Conservation (phyloP, 2,113 vertebrate species). For the Panthera leo region DNA sequence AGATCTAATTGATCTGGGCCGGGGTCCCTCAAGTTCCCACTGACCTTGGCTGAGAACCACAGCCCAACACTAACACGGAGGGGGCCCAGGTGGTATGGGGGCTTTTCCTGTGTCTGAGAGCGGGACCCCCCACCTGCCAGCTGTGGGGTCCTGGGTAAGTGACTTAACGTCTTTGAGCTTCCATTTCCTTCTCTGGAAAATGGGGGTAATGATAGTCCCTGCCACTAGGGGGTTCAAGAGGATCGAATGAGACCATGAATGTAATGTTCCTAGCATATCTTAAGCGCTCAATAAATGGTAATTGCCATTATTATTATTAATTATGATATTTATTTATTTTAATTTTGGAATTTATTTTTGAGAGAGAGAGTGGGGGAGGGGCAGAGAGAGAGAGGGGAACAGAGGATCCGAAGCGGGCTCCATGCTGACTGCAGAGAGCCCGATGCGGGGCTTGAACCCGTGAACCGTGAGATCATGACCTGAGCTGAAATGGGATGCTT, state of each 20-base stretch:
- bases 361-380: too few relatives aligned
- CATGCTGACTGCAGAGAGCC: too few relatives aligned
- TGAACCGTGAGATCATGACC: too few relatives aligned
- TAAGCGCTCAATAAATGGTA: neutral
- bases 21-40: neutral
- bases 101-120: neutral
- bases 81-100: neutral
- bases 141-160: neutral
- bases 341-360: too few relatives aligned
- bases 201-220: neutral
- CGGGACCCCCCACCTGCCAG: neutral
- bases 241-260: neutral
- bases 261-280: neutral
- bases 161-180: neutral
- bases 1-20: neutral
- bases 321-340: neutral
- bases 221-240: neutral
- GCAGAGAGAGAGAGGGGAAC: too few relatives aligned
- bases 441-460: too few relatives aligned
- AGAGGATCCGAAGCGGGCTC: too few relatives aligned
- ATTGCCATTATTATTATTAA: neutral
- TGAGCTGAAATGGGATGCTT: too few relatives aligned
- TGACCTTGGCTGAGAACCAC: neutral
- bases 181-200: neutral
- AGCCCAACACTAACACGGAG: neutral